These are phyloP conservation scores for Talpa occidentalis DNA, from an alignment of 2,113 vertebrate genomes.

Conservation along the genomic window DNA sequence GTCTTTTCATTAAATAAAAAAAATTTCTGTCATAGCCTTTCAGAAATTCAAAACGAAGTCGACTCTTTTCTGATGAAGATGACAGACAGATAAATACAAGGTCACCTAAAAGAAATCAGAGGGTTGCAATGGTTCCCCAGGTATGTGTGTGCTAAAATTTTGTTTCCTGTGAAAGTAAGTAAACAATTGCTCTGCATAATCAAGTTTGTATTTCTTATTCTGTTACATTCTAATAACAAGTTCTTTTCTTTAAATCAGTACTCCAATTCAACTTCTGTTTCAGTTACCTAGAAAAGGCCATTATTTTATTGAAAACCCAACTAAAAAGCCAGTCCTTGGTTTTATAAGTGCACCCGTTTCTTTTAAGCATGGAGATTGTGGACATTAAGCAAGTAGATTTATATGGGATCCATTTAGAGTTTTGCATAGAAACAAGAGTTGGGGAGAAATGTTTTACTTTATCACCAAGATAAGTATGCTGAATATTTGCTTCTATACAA, in stretches of 20 bases:
- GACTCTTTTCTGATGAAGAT: slow-evolving; percentile 95
- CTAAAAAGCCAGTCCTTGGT: neutral
- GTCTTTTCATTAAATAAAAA: slow-evolving; percentile 72
- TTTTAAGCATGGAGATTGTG: neutral
- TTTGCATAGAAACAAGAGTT: slow-evolving; percentile 25
- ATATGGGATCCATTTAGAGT: neutral
- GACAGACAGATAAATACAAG: slow-evolving; percentile 92
- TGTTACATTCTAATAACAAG: slow-evolving; percentile 68
- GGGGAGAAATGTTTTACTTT: neutral
- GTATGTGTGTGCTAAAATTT: slow-evolving; percentile 82
- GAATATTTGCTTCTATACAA: neutral
- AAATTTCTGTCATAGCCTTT: slow-evolving; percentile 89
- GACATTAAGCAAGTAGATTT: neutral
- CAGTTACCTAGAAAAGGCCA: neutral
- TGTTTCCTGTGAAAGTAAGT: slow-evolving; percentile 34
- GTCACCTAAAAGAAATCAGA: slow-evolving; percentile 96
- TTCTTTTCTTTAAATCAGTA: slow-evolving; percentile 66
- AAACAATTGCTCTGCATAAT: neutral
- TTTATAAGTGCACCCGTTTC: neutral
- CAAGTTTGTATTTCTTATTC: slow-evolving; percentile 37
- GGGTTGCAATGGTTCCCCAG: slow-evolving; percentile 94
- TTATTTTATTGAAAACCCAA: neutral
- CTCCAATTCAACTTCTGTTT: neutral
- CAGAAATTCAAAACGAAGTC: slow-evolving; percentile 96
- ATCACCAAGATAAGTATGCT: neutral